Base-by-base conservation (phyloP, 2,113 vertebrate genomes). In the Copsychus sechellarum region DNA sequence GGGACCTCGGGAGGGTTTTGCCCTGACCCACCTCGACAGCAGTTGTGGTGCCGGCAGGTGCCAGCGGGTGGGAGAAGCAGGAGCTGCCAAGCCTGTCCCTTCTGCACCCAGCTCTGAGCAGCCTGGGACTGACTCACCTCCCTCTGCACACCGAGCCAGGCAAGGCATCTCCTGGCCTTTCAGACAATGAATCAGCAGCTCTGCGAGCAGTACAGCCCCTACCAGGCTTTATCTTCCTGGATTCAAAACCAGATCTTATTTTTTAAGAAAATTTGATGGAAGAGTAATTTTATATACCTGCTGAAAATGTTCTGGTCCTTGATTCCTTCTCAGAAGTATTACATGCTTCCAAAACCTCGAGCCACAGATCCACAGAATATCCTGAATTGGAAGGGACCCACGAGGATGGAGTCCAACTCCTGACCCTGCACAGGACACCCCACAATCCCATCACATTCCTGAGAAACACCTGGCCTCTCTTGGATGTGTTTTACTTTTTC, bases 131-230 rank as follows among this genome's bases (percentile, higher is more conserved):
- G 93, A 96, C 47, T 94, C 92, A 94, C 56, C 51, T 5, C 71
- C 24, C 81, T 4, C 29, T 60, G 65, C 67, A 77, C 33, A 8
- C 6, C 17, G 25, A 95, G 82, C 15, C 1, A 92, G 70, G 79
- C 56, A 50, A 92, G 71, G 45, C 69, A 61, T 88, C 50, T 57
- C 80, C 4, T 8, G 78, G 91, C 73, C 80, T 73, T 88, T 94
- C 93, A 78, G 38, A 56, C 67, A 84, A 65, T 74, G 67, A 94
- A 79, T 90, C 88, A 74, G 82, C 81, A 94, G 88, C 58, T 88
- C 74, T 12, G 47, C 2, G 25, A 90, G n/a, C 47, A 90, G 28
- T 9, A 50, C 60, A 72, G 42, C 45, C 61, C 69, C 64, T 11
- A 53, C 50, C 28, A 67, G 60, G 64, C 31, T 77, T 54, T 25